These are phyloP conservation scores for Lutjanus argentimaculatus DNA, from an alignment of 2,797 vertebrate genomes.

Conservation along the genomic window DNA sequence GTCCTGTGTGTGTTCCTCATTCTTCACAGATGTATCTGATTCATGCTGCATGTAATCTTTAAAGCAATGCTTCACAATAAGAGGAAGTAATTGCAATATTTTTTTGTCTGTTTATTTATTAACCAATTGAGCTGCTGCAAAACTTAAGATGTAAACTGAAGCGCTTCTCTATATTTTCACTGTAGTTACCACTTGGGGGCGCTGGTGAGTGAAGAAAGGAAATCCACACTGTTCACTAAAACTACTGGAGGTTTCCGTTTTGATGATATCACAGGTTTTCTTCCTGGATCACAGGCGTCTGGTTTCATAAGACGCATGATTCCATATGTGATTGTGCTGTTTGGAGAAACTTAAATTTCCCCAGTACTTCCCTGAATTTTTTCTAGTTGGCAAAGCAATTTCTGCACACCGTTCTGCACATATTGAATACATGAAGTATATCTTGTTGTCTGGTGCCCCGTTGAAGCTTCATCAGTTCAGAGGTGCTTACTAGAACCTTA, in stretches of 20 bases:
- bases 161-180: background rate
- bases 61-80: background rate
- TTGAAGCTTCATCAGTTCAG: background rate
- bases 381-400: background rate
- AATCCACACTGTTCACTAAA: background rate
- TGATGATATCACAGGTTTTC: background rate
- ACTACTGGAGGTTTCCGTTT: background rate
- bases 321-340: background rate
- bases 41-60: background rate
- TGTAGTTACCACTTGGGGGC: constrained; percentile 59
- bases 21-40: background rate
- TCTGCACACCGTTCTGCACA: background rate
- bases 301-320: background rate
- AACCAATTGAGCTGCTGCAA: background rate
- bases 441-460: background rate
- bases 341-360: background rate
- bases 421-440: background rate
- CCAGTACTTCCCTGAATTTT: background rate
- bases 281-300: background rate
- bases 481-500: no score
- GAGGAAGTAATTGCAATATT: background rate
- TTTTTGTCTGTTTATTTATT: background rate
- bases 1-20: background rate
- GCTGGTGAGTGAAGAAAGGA: constrained; percentile 44
- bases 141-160: background rate